Percentiles rank a stretch among this genome's conserved stretches.
Evolutionary conservation across 2,113 vertebrate genomes (phyloP).

Genomic region (Pomatorhinus ruficollis): DNA sequence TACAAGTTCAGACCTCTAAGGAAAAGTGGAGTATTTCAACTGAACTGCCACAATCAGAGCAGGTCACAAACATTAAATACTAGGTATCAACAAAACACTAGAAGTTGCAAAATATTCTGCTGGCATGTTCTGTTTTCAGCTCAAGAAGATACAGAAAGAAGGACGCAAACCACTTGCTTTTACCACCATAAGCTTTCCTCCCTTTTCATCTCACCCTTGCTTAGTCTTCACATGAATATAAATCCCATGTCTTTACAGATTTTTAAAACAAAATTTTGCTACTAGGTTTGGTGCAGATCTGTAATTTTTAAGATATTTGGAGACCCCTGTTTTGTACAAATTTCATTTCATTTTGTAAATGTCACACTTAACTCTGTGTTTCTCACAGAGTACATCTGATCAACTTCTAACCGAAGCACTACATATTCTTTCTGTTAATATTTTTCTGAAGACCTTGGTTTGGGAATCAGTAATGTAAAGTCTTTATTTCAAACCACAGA

Average conservation of each 20-base stretch:
- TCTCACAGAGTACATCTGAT: neutral
- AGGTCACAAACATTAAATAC: neutral
- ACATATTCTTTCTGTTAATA: neutral
- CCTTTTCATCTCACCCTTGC: neutral
- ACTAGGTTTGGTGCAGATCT: neutral
- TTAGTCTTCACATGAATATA: neutral
- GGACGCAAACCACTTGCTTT: neutral
- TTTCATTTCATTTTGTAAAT: neutral
- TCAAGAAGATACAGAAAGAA: neutral
- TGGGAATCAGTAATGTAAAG: neutral
- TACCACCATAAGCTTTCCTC: neutral
- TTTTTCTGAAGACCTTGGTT: neutral
- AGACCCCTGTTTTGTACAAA: neutral
- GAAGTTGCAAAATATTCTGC: neutral
- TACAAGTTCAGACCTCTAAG: neutral
- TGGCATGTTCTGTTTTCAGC: neutral
- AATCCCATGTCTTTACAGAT: rapidly evolving
- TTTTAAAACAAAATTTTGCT: neutral
- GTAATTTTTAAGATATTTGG: neutral
- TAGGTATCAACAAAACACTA: neutral
- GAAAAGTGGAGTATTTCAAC: neutral
- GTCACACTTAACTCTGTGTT: neutral
- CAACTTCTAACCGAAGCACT: neutral
- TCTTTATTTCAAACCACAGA: neutral
- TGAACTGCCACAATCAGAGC: rapidly evolving